Percentiles rank a stretch among this genome's conserved stretches.
phyloP scores from a whole-genome alignment of 2,113 vertebrate species.

The Helogale parvula region DNA sequence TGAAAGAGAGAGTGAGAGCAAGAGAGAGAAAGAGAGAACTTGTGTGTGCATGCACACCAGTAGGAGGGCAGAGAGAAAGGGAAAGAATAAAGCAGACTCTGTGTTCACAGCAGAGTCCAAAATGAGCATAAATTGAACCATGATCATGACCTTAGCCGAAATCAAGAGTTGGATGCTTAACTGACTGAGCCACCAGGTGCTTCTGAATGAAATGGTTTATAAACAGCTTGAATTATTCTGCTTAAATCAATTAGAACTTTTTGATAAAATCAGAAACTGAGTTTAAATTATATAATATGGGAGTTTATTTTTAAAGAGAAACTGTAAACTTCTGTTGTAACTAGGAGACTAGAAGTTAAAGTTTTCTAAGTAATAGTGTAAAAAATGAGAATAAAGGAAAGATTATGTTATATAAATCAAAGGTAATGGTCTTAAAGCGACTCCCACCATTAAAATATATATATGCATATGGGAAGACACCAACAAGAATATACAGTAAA shows the following conservation, averaged over 20 bases:
- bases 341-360: background rate
- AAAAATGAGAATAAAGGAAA: background rate
- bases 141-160: too few species aligned
- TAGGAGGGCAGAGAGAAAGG: too few species aligned
- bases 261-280: background rate
- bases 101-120: too few species aligned
- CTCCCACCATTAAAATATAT: background rate
- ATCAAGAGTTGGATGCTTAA: too few species aligned
- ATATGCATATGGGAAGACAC: background rate
- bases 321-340: background rate
- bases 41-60: too few species aligned
- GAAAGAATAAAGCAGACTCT: too few species aligned
- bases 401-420: background rate
- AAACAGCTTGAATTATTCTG: slow-evolving; percentile 28
- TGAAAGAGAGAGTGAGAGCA: too few species aligned
- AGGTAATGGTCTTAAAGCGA: background rate
- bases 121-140: too few species aligned
- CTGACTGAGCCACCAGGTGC: too few species aligned
- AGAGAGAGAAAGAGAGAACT: too few species aligned
- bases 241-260: slow-evolving; percentile 13
- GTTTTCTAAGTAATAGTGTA: background rate
- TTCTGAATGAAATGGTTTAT: background rate
- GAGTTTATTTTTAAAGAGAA: background rate
- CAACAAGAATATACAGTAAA: background rate
- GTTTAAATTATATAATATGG: background rate